Base-by-base conservation (phyloP, 1,140 invertebrate species). In the Coelopa frigida region DNA sequence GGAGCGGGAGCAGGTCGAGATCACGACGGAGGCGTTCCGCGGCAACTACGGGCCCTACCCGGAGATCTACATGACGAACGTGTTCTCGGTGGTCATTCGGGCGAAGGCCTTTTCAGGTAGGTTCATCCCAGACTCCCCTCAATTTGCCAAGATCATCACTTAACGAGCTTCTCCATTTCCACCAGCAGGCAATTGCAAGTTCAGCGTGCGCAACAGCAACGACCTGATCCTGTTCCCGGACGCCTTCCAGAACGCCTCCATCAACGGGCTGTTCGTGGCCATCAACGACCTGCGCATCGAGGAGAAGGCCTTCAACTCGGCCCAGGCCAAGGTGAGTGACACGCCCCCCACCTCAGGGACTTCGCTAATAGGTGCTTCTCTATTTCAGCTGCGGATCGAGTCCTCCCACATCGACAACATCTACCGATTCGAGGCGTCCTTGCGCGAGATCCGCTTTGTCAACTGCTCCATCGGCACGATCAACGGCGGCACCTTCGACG, bases 21-120 rank as follows among this genome's bases (percentile, higher is more conserved):
- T 69, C 0, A 43, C 51, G 20, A 37, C 40, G 0, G 46, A 57
- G 42, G 55, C 61, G 4, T 68, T 68, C 37, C 27, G 24, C 0
- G 51, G 55, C 15, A 67, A 68, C 48, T 31, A 37, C 10, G 66
- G 38, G 5, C 61, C 61, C 4, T 64, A 47, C 58, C 66, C 66
- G 4, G 60, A 62, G 8, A 58, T 69, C 5, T 38, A 51, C 21
- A 57, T 69, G 5, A 14, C 39, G 0, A 51, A 54, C n/a, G 48
- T 56, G 1, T 23, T 35, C 11, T 15, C 35, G 1, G 58, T 61
- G 0, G 55, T 59, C 11, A 21, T 69, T 8, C 53, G 51, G 0
- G 29, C 44, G 0, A 24, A 53, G 3, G 50, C 59, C 4, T 50
- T 69, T 23, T 47, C 50, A 21, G 54, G 66, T 68, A 41, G 53